phyloP scores from a whole-genome alignment of 2,113 vertebrate genomes.

The Macrotus californicus region DNA sequence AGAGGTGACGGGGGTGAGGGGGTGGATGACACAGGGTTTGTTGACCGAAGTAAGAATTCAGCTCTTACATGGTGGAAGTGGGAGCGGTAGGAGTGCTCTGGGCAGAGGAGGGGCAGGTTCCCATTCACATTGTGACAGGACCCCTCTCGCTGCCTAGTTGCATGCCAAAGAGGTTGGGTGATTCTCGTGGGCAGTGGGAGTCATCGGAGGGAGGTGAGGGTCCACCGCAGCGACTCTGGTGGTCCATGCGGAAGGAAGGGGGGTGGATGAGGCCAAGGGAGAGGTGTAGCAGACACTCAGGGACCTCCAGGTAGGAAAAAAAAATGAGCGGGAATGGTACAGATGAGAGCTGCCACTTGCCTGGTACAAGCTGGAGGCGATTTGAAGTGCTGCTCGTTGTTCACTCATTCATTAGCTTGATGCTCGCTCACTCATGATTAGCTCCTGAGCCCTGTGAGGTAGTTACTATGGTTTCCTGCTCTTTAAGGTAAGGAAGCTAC shows the following conservation, averaged over 20 bases:
- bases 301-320: neutral
- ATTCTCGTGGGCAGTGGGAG: neutral
- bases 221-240: too few species aligned
- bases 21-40: accelerated
- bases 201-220: neutral
- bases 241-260: neutral
- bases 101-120: accelerated
- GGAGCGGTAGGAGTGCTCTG: neutral
- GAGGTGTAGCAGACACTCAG: too few species aligned
- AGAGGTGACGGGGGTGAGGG: neutral
- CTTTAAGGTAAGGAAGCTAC: neutral
- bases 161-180: neutral
- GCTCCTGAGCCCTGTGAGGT: neutral
- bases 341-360: neutral
- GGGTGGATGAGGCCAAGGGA: neutral
- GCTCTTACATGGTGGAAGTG: neutral
- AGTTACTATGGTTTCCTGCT: neutral
- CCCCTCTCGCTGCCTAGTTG: too few species aligned
- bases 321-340: too few species aligned
- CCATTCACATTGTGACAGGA: neutral
- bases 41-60: neutral
- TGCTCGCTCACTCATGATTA: neutral
- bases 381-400: neutral
- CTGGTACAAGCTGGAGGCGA: neutral
- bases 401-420: neutral